These are phyloP conservation scores for Pipistrellus nathusii DNA, from an alignment of 2,797 vertebrate genomes.

Conservation along the genomic window DNA sequence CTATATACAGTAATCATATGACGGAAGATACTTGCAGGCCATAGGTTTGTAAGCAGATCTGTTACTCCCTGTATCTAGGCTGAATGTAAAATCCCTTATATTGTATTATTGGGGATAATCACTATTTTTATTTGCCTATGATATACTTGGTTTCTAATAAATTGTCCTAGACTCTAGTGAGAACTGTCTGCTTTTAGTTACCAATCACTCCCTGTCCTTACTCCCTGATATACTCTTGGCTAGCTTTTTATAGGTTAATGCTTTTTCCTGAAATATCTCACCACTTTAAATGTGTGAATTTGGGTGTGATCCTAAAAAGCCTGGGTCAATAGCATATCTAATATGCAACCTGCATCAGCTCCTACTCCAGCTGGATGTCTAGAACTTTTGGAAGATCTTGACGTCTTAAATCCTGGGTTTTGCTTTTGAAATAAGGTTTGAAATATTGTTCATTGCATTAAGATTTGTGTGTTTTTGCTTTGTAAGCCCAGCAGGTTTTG, in stretches of 20 bases:
- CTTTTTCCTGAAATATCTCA: slow-evolving; percentile 67
- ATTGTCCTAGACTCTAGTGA: slow-evolving; percentile 81
- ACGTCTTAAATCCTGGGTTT: slow-evolving; percentile 66
- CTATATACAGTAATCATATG: slow-evolving; percentile 65
- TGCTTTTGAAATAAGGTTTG: slow-evolving; percentile 74
- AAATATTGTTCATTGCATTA: slow-evolving; percentile 72
- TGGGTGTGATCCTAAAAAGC: slow-evolving; percentile 66
- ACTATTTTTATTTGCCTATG: slow-evolving; percentile 81
- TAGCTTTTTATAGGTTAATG: slow-evolving; percentile 71
- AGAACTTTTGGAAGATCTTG: slow-evolving; percentile 72
- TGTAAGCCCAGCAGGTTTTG: slow-evolving; percentile 75
- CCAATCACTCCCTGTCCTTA: slow-evolving; percentile 69
- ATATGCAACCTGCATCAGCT: slow-evolving; percentile 65
- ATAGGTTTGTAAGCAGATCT: slow-evolving; percentile 69
- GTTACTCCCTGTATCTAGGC: slow-evolving; percentile 73
- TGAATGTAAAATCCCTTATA: slow-evolving; percentile 81
- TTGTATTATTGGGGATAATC: slow-evolving; percentile 78
- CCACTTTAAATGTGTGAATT: slow-evolving; percentile 67
- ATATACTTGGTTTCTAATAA: slow-evolving; percentile 83
- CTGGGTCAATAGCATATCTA: slow-evolving; percentile 66
- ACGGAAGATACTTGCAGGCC: slow-evolving; percentile 71
- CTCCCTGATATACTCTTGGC: slow-evolving; percentile 63
- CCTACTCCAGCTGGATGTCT: slow-evolving; percentile 69
- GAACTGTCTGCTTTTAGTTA: slow-evolving; percentile 80
- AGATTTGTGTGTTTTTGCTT: slow-evolving; percentile 69